A percentile compares a stretch with the other conserved stretches of the same genome.
Evolutionary conservation across 2,797 vertebrate species (phyloP).

Genomic region (Characodon lateralis): DNA sequence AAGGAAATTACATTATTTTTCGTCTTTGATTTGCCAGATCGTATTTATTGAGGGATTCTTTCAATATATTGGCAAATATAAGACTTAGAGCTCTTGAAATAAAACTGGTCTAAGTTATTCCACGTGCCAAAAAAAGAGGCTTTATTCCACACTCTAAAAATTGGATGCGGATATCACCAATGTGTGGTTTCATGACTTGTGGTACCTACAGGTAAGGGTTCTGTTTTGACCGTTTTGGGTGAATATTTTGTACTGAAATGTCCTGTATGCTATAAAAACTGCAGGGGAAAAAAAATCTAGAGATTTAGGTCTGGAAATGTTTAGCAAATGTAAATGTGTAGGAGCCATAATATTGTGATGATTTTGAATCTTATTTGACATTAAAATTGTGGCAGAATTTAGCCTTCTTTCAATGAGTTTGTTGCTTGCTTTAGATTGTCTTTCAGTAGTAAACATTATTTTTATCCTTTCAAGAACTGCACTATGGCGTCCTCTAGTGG

Average conservation of each 20-base stretch:
- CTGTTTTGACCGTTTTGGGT: not conserved
- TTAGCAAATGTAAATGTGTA: not conserved
- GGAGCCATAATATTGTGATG: no score
- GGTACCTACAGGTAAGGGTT: no score
- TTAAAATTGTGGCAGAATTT: not conserved
- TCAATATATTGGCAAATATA: not conserved
- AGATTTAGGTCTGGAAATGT: not conserved
- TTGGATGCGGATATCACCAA: not conserved
- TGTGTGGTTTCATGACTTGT: not conserved
- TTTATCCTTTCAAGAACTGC: conserved; percentile 6
- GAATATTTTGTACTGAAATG: not conserved
- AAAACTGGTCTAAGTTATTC: not conserved
- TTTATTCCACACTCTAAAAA: not conserved
- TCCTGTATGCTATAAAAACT: not conserved
- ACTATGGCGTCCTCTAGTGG: conserved; percentile 58
- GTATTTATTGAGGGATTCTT: not conserved
- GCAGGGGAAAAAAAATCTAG: not conserved
- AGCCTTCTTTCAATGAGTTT: not conserved
- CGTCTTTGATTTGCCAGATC: no score
- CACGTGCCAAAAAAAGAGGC: not conserved
- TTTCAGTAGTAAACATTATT: not conserved
- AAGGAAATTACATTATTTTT: no score
- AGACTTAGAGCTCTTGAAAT: not conserved
- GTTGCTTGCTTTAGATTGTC: not conserved
- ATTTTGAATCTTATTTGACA: not conserved